Percentiles rank a stretch among this genome's conserved stretches.
Conservation (phyloP, 2,797 vertebrate species). For the Orestias chungarensis region DNA sequence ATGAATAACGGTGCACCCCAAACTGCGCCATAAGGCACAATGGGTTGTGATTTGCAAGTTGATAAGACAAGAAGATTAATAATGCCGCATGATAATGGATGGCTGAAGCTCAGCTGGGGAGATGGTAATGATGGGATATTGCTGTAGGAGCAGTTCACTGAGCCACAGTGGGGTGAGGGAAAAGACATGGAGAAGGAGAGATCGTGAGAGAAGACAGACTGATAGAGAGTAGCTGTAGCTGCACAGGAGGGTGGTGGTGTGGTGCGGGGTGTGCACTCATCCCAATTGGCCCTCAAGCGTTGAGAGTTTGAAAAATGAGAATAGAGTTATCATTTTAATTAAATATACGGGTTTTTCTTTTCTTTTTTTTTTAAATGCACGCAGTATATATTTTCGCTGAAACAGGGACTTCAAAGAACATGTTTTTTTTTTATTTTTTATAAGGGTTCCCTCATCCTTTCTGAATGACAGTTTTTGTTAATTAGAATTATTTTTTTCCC, state of each 20-base stretch:
- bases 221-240: slow-evolving; percentile 74
- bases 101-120: slow-evolving; percentile 99
- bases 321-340: slow-evolving; percentile 99
- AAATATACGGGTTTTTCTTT: slow-evolving; percentile 89
- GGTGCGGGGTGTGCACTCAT: slow-evolving; percentile 89
- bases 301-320: slow-evolving; percentile 99
- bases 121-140: slow-evolving; percentile 99
- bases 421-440: slow-evolving; percentile 49
- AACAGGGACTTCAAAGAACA: slow-evolving; percentile 99
- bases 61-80: slow-evolving; percentile 99
- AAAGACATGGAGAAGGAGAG: slow-evolving; percentile 54
- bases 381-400: slow-evolving; percentile 84
- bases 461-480: slow-evolving; percentile 47
- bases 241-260: slow-evolving; percentile 73
- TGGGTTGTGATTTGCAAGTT: slow-evolving; percentile 99
- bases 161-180: slow-evolving; percentile 88
- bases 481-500: slow-evolving; percentile 22
- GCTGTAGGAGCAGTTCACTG: slow-evolving; percentile 97
- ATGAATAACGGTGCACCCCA: slow-evolving; percentile 99
- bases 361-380: slow-evolving; percentile 23
- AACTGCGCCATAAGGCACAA: slow-evolving; percentile 99
- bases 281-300: slow-evolving; percentile 99
- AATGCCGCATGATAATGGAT: slow-evolving; percentile 99
- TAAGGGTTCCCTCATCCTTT: slow-evolving; percentile 37
- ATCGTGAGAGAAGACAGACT: slow-evolving; percentile 51